A percentile compares a stretch with the other conserved stretches of the same genome.
Conservation (phyloP, 2,888 invertebrate species). For the Troilus luridus region DNA sequence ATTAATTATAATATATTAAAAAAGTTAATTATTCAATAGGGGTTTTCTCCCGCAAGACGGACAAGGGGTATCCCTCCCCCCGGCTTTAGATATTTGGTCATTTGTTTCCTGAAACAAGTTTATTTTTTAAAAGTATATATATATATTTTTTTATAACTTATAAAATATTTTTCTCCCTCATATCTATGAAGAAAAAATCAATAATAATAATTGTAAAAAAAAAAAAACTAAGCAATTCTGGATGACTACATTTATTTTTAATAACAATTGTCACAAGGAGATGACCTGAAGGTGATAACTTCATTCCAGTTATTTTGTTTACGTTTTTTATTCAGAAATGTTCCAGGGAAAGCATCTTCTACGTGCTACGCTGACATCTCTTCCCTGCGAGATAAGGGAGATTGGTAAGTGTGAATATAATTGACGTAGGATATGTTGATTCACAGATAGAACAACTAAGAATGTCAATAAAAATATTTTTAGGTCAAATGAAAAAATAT, state of each 20-base stretch:
- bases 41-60: too few species aligned
- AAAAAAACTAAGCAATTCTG: neutral
- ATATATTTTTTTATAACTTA: too few species aligned
- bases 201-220: too few species aligned
- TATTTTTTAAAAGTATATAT: too few species aligned
- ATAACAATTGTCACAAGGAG: neutral
- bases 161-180: too few species aligned
- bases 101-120: too few species aligned
- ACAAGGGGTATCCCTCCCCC: too few species aligned
- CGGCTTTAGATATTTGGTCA: too few species aligned
- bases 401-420: neutral
- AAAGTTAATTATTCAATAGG: too few species aligned
- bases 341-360: neutral
- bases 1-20: too few species aligned
- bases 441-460: neutral
- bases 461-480: neutral
- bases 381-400: neutral
- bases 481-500: neutral
- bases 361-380: neutral
- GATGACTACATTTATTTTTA: neutral
- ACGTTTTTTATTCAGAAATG: neutral
- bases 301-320: neutral
- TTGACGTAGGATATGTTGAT: neutral
- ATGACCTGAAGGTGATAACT: neutral
- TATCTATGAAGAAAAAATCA: neutral